Evolutionary conservation across 2,113 vertebrate genomes (phyloP).

Genomic region (Neotoma lepida): DNA sequence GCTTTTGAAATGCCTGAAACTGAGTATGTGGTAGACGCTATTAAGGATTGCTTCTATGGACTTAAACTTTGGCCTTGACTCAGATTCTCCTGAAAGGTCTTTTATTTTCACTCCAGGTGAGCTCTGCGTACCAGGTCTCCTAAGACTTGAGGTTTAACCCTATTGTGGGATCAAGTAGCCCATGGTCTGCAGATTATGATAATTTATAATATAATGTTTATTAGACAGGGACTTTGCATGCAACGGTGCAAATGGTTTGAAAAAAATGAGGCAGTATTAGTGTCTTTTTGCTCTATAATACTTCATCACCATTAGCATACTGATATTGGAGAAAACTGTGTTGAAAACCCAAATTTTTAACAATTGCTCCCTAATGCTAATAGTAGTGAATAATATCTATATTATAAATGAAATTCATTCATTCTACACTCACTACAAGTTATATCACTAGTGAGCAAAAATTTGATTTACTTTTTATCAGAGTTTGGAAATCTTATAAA

Average conservation of each 20-base stretch:
- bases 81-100: background rate
- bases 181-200: background rate
- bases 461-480: background rate
- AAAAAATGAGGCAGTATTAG: background rate
- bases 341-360: background rate
- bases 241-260: background rate
- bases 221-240: background rate
- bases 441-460: background rate
- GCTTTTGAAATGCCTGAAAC: constrained; percentile 23
- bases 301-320: background rate
- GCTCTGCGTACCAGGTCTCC: background rate
- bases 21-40: background rate
- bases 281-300: background rate
- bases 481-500: constrained; percentile 9
- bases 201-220: background rate
- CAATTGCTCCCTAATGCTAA: constrained; percentile 4
- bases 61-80: constrained; percentile 34
- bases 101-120: constrained; percentile 49
- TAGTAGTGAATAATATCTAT: constrained; percentile 3
- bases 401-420: constrained; percentile 30
- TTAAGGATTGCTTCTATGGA: background rate
- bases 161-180: background rate
- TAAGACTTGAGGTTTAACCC: constrained; percentile 24
- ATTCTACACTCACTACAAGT: background rate
- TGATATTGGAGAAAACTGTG: constrained; percentile 3